Conservation (phyloP, 1,140 invertebrate species). For the Frieseomelitta varia region DNA sequence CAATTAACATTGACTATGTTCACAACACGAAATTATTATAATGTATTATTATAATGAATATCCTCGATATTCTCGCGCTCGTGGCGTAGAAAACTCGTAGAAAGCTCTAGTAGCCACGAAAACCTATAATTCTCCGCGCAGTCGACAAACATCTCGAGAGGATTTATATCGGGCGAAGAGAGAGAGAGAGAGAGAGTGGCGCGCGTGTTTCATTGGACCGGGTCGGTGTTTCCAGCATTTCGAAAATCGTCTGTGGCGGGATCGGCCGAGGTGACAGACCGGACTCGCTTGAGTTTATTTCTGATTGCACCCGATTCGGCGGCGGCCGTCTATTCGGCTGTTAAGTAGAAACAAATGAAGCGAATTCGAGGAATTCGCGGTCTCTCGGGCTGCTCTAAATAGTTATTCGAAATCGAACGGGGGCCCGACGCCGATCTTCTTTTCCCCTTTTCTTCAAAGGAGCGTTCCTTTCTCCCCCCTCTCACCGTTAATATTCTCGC, state of each 20-base stretch:
- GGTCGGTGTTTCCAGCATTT: slow-evolving; percentile 17
- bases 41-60: no score
- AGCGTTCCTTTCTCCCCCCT: no score
- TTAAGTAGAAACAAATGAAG: slow-evolving; percentile 59
- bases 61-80: not conserved
- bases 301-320: slow-evolving; percentile 36
- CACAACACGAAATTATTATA: no score
- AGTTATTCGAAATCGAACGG: slow-evolving; percentile 51
- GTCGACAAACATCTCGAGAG: not conserved
- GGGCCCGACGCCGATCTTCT: not conserved
- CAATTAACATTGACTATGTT: not conserved
- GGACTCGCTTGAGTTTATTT: slow-evolving; percentile 51
- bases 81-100: not conserved
- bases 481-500: not conserved
- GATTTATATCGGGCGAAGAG: not conserved
- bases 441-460: not conserved
- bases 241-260: slow-evolving; percentile 27
- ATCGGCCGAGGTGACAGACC: slow-evolving; percentile 21
- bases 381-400: slow-evolving; percentile 44
- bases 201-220: no score
- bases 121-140: no score
- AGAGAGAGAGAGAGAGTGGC: no score
- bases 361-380: slow-evolving; percentile 48
- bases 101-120: no score
- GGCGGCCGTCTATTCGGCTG: slow-evolving; percentile 36